Evolutionary conservation across 1,140 invertebrate genomes (phyloP), one percentile per base, ranked within the genome.

Genomic region (Musca vetustissima): DNA sequence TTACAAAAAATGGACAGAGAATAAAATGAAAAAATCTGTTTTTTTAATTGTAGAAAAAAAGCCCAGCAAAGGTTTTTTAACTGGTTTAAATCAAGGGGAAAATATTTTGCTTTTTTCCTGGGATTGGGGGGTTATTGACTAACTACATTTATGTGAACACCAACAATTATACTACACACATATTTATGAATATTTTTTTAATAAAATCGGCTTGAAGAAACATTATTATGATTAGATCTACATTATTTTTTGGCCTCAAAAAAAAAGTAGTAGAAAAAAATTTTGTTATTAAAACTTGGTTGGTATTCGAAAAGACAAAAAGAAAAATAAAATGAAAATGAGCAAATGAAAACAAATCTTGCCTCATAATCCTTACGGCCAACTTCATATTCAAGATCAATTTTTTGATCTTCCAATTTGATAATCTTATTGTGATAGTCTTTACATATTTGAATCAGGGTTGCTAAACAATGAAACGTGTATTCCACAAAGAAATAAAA

Each of bases 381-480:
- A 84, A 98, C 95, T 86, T 95, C 92, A 85, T 90, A 90, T 87
- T 99, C 96, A 87, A 96, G 89, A 89, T 98, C 96, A 88, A 96
- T 98, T 88, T 98, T 97, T 86, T 92, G 89, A 85, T 93, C 92
- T 86, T 98, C 96, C 83, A 98, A 89, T 77, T 87, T 86, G 82
- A 84, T 85, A 84, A 97, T 92, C 85, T 92, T 91, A 83, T 90
- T 90, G 87, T 98, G 90, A 87, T 97, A 94, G 83, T 88, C 88
- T 83, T 87, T 89, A 87, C 91, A 91, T 86, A 94, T 88, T 85
- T 92, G 89, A 87, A 93, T 93, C 83, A 97, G 87, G 84, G 85
- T 87, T 79, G 88, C 90, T 91, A 67, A 53, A n/a, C n/a, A 66
- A 52, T 8, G 6, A 13, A 43, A 8, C 3, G 11, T 43, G n/a